These are phyloP conservation scores for Papilio dardanus DNA, from an alignment of 1,140 invertebrate species.

Conservation along the genomic window DNA sequence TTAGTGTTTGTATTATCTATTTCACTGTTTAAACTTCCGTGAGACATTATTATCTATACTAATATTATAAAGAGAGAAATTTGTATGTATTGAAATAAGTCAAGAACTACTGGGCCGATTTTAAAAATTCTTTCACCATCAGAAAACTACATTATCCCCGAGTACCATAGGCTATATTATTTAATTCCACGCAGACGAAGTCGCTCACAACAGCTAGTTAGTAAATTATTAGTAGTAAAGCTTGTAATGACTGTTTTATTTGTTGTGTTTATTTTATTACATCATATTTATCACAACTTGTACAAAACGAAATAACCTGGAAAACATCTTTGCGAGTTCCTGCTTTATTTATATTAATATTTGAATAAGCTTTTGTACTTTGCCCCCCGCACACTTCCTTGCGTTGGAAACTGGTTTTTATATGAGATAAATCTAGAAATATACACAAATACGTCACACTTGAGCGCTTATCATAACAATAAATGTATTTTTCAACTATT, in stretches of 20 bases:
- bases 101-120: no score
- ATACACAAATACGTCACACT: background rate
- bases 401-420: constrained; percentile 8
- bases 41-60: no score
- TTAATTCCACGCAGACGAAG: no score
- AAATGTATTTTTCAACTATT: background rate
- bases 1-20: no score
- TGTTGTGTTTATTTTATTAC: background rate
- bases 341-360: constrained; percentile 3
- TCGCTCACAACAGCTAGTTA: no score
- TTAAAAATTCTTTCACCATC: no score
- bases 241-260: background rate
- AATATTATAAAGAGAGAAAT: no score
- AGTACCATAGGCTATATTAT: no score
- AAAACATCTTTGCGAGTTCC: background rate
- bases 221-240: background rate
- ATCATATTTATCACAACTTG: background rate
- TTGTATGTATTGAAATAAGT: no score
- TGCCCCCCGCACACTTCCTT: background rate
- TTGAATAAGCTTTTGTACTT: constrained; percentile 3
- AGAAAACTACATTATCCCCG: no score
- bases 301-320: background rate
- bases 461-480: background rate
- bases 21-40: no score
- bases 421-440: background rate